A percentile compares a stretch with the other conserved stretches of the same genome.
Evolutionary conservation across 1,140 invertebrate species (phyloP).

Genomic region (Brachionus calyciflorus): DNA sequence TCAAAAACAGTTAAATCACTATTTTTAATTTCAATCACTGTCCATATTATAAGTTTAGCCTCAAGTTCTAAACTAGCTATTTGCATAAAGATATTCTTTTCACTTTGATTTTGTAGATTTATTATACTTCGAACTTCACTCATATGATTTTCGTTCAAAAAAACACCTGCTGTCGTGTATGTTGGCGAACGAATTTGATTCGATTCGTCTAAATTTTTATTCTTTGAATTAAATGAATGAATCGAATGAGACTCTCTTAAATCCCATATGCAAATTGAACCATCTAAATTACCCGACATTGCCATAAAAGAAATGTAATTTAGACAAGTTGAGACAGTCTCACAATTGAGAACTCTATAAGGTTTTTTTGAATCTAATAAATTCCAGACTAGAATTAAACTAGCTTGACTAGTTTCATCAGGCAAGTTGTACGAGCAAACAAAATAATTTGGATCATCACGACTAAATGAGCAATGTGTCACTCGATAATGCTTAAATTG

Average conservation of each 20-base stretch:
- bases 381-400: constrained; percentile 17
- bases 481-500: background rate
- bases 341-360: constrained; percentile 8
- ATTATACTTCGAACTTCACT: constrained; percentile 28
- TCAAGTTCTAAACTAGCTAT: constrained; percentile 21
- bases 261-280: constrained; percentile 38
- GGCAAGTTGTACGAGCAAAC: constrained; percentile 18
- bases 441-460: constrained; percentile 18
- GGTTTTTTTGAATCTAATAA: background rate
- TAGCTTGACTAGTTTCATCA: background rate
- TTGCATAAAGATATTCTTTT: constrained; percentile 44
- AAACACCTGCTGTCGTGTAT: constrained; percentile 29
- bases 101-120: constrained; percentile 36
- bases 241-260: constrained; percentile 18
- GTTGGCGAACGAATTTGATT: background rate
- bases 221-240: background rate
- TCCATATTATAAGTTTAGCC: constrained; percentile 31
- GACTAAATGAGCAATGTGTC: background rate
- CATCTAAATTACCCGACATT: constrained; percentile 29
- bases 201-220: background rate
- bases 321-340: background rate
- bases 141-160: constrained; percentile 40
- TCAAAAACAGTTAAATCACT: constrained; percentile 42
- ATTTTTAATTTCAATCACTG: constrained; percentile 37
- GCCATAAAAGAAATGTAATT: constrained; percentile 26